phyloP scores from a whole-genome alignment of 2,797 vertebrate genomes.

The Centropyge bicolor region DNA sequence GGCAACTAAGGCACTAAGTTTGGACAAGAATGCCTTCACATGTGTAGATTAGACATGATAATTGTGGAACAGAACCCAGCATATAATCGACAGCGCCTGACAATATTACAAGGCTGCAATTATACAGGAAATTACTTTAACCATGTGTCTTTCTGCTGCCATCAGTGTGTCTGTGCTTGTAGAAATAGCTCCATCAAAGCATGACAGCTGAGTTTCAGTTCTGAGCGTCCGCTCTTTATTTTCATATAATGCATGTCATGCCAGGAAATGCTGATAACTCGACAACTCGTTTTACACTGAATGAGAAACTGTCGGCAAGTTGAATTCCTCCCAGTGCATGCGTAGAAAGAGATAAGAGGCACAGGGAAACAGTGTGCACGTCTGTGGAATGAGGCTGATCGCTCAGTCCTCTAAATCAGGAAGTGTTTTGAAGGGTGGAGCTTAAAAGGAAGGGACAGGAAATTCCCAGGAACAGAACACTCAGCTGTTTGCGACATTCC shows the following conservation, averaged over 20 bases:
- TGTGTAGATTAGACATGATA: not conserved
- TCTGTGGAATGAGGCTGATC: constrained; percentile 32
- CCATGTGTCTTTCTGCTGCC: not conserved
- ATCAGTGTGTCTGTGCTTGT: constrained; percentile 13
- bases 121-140: constrained; percentile 18
- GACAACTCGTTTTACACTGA: constrained; percentile 11
- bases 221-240: constrained; percentile 5
- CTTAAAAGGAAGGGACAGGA: constrained; percentile 66
- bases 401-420: constrained; percentile 65
- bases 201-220: constrained; percentile 23
- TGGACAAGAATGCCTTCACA: not conserved
- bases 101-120: constrained; percentile 3
- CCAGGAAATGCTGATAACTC: not conserved
- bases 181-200: constrained; percentile 22
- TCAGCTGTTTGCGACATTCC: constrained; percentile 72
- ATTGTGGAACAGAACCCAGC: not conserved
- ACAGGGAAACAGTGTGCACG: constrained; percentile 34
- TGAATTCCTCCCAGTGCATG: constrained; percentile 32
- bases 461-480: constrained; percentile 76
- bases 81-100: constrained; percentile 29
- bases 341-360: constrained; percentile 43
- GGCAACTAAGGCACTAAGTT: not conserved
- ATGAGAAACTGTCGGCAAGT: constrained; percentile 54
- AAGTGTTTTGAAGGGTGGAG: constrained; percentile 74
- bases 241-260: constrained; percentile 20